A percentile compares a stretch with the other conserved stretches of the same genome.
These are phyloP conservation scores for Fragum whitleyi DNA, from an alignment of 2,888 invertebrate genomes.

Conservation along the genomic window DNA sequence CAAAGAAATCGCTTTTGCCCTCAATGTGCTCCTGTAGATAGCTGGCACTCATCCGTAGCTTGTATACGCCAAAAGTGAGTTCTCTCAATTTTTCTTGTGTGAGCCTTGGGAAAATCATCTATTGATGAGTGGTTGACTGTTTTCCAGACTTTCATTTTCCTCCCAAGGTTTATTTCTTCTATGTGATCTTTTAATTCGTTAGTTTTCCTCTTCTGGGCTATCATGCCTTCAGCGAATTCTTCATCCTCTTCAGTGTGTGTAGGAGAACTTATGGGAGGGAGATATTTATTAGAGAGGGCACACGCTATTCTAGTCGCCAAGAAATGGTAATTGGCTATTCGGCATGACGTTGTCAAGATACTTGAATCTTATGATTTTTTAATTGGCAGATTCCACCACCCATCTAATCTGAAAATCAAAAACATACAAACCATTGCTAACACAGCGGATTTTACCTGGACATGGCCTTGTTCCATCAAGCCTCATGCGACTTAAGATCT, in stretches of 20 bases:
- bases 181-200: conserved; percentile 28
- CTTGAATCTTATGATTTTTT: conserved; percentile 46
- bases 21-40: conserved; percentile 48
- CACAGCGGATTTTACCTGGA: too few relatives aligned
- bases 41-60: conserved; percentile 42
- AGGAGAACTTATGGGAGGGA: not conserved
- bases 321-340: conserved; percentile 51
- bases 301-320: conserved; percentile 58
- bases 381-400: conserved; percentile 56
- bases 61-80: conserved; percentile 45
- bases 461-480: too few relatives aligned
- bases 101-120: conserved; percentile 39
- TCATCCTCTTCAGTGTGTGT: not conserved
- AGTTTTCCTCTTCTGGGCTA: not conserved
- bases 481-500: too few relatives aligned
- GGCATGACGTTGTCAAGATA: conserved; percentile 41
- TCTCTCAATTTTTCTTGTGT: conserved; percentile 28
- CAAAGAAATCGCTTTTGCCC: conserved; percentile 30
- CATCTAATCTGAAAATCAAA: conserved; percentile 54
- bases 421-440: too few relatives aligned
- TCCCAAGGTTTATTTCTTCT: conserved; percentile 23
- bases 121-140: not conserved
- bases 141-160: not conserved
- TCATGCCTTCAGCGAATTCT: conserved; percentile 15
- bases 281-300: conserved; percentile 42